Evolutionary conservation across 2,797 vertebrate species (phyloP).

Genomic region (Sardinella longiceps): DNA sequence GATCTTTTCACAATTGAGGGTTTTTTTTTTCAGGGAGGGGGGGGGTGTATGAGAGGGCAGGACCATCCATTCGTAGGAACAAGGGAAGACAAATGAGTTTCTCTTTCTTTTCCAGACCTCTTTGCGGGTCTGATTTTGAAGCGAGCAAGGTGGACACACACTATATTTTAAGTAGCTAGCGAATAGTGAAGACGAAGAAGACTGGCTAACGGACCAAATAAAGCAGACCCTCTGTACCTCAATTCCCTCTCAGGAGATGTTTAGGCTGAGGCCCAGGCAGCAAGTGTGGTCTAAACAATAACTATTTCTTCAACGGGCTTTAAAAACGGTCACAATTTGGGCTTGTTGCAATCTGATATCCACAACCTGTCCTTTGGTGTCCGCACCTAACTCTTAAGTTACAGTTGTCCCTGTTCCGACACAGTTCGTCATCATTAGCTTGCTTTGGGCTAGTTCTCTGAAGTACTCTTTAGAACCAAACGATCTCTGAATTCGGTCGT

Average conservation of each 20-base stretch:
- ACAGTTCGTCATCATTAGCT: neutral
- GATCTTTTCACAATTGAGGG: slow-evolving; percentile 41
- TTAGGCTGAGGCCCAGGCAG: neutral
- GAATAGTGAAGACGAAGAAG: too few relatives aligned
- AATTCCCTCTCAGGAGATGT: neutral
- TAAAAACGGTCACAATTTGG: neutral
- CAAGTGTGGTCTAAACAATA: neutral
- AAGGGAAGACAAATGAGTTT: slow-evolving; percentile 17
- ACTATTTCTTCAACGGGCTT: neutral
- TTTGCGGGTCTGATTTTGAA: neutral
- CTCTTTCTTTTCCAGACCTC: neutral
- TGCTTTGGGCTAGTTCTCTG: slow-evolving; percentile 20
- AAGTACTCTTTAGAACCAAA: neutral
- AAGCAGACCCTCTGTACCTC: neutral
- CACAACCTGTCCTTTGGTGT: neutral
- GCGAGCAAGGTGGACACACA: neutral
- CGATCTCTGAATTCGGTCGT: neutral
- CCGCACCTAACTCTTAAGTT: neutral
- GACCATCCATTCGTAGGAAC: neutral
- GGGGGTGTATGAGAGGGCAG: neutral
- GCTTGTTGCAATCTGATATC: neutral
- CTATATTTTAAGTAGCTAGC: neutral
- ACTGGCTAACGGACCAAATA: neutral
- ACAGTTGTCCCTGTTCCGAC: neutral
- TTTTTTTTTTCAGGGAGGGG: neutral